Evolutionary conservation across 2,888 invertebrate genomes (phyloP), one percentile per base, ranked within the genome.

Genomic region (Spialia ferax): DNA sequence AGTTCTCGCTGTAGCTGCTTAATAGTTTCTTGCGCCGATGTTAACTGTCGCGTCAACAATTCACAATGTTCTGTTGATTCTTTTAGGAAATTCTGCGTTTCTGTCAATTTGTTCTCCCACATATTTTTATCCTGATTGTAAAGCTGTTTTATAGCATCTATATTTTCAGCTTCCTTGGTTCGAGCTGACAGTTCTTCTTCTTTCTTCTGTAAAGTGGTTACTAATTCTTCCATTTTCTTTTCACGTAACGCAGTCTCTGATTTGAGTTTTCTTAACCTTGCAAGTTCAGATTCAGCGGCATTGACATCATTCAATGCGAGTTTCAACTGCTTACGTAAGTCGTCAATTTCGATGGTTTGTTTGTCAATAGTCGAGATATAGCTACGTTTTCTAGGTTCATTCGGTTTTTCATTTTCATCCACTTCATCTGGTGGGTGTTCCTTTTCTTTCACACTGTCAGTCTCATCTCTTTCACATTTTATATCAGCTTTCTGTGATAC

Each of bases 161-260:
- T 83, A 73, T 94, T 95, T 81, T 97, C 96, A 65, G 96, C 93
- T 84, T 97, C 97, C 79, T 95, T 95, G 32, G 96, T 95, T 80
- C 96, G 94, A 73, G 96, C 92, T 70, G 95, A 96, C 64, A 97
- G 86, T 86, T 97, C 96, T 74, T 96, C 96, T 81, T 97, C 97
- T 70, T 96, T 97, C 77, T 96, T 95, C 80, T 97, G 96, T 68
- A 97, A 89, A n/a, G 95, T 95, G 52, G 94, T 94, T 50, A 97
- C 94, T 72, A 97, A 88, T 76, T 97, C 97, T 74, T 97, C 96
- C 91, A 97, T 96, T 82, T 96, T 95, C 76, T 96, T 95, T 80
- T 97, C 97, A 71, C 96, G 94, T 71, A 95, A 91, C 60, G 95
- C 94, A 60, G 96, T 96, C 76, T 97, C 97, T 29, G 95, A 92